Conservation (phyloP, 2,797 vertebrate genomes). For the Paguma larvata region DNA sequence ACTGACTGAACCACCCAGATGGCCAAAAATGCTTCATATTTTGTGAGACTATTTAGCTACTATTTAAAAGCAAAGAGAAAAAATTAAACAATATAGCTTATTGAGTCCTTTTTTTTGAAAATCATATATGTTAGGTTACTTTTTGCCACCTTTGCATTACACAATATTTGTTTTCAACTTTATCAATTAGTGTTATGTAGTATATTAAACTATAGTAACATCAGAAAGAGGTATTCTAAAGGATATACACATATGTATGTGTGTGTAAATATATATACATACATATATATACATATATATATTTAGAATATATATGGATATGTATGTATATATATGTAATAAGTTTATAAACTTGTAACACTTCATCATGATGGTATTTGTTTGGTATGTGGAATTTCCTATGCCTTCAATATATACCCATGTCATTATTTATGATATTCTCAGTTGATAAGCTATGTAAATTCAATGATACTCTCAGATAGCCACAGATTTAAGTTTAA, state of each 20-base stretch:
- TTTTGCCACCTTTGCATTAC: background rate
- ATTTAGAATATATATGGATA: too few relatives aligned
- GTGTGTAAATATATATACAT: too few relatives aligned
- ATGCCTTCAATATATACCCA: background rate
- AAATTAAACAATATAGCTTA: background rate
- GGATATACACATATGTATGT: too few relatives aligned
- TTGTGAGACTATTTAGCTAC: background rate
- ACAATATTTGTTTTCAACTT: conserved; percentile 15
- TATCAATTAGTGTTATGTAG: background rate
- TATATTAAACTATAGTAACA: background rate
- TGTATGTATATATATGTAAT: background rate
- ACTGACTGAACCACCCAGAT: too few relatives aligned
- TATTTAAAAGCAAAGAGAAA: background rate
- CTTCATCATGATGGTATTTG: background rate
- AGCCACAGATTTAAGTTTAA: conserved; percentile 44
- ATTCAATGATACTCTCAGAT: conserved; percentile 32
- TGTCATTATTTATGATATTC: conserved; percentile 56
- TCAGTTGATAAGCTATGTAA: conserved; percentile 24
- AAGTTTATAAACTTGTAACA: background rate
- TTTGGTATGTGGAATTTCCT: background rate
- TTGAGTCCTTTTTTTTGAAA: conserved; percentile 22
- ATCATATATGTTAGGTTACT: background rate
- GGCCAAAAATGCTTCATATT: background rate
- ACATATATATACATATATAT: too few relatives aligned
- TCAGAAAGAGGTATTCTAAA: background rate